Evolutionary conservation across 2,113 vertebrate species (phyloP), one percentile per base, ranked within the genome.

Genomic region (Zosterops lateralis): DNA sequence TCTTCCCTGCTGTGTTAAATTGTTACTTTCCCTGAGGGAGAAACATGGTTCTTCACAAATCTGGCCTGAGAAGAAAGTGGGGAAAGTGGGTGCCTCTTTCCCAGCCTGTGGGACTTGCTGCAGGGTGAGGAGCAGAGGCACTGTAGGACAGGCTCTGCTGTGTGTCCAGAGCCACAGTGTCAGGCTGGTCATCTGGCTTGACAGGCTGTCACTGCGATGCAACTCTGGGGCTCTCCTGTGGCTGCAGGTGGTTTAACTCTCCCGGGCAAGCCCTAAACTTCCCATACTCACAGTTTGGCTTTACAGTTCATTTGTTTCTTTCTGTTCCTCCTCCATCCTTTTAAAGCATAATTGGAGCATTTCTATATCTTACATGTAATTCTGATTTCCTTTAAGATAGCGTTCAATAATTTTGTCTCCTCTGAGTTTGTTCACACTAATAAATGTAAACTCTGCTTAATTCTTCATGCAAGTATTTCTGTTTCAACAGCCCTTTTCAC

Each of bases 1-100:
- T 85, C 81, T 84, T 90, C 74, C 83, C 66, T 80, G 77, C 50
- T 89, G 86, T 64, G 72, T 72, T 67, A 86, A 96, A 91, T 77
- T 77, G 58, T 65, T 89, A 74, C 57, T 87, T 87, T 81, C 56
- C 81, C 66, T 71, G 61, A 71, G 78, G 87, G 21, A 45, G 25
- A 76, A 91, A 67, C 19, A 0, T 17, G 50, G 48, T 22, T 83
- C 93, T 94, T 76, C 88, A 85, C 34, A 75, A 84, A 89, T 64
- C 45, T 83, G 47, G 78, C 51, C 44, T 64, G 62, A 82, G 75
- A 90, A 38, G 36, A 68, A 84, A 80, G 84, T 21, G 19, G 34
- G 14, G 31, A 42, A 42, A 26, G 13, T 36, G 22, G 7, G 7
- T 40, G 26, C 5, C 21, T 70, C 7, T 54, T 36, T 78, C 25